Conservation (phyloP, 2,113 vertebrate species). For the Pelecanoides urinatrix region DNA sequence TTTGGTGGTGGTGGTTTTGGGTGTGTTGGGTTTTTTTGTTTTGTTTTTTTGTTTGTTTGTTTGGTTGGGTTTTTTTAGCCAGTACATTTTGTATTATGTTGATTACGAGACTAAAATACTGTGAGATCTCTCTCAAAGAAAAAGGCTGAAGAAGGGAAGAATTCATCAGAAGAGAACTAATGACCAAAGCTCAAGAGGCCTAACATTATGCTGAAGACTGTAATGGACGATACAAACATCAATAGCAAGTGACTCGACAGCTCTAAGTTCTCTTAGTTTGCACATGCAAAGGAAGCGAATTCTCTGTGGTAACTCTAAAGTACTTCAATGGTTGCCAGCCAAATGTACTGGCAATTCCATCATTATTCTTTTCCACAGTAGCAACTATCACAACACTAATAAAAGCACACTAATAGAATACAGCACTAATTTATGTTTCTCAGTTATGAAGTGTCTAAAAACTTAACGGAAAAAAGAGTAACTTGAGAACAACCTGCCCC, state of each 20-base stretch:
- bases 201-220: not conserved
- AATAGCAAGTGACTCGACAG: not conserved
- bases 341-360: not conserved
- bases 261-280: too few relatives aligned
- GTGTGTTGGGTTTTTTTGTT: too few relatives aligned
- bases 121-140: not conserved
- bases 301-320: not conserved
- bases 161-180: not conserved
- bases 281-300: not conserved
- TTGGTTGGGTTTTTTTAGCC: not conserved
- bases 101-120: not conserved
- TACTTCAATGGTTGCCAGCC: not conserved
- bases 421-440: not conserved
- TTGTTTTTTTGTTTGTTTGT: too few relatives aligned
- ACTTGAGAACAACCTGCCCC: constrained; percentile 72
- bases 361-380: not conserved
- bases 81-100: not conserved
- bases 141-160: not conserved
- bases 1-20: not conserved
- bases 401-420: not conserved
- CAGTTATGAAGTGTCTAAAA: not conserved
- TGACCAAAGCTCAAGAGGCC: not conserved
- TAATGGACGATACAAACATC: not conserved
- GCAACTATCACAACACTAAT: not conserved
- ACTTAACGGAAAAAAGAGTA: not conserved